Base-by-base conservation (phyloP, 2,888 invertebrate species). In the Smittia sp. region DNA sequence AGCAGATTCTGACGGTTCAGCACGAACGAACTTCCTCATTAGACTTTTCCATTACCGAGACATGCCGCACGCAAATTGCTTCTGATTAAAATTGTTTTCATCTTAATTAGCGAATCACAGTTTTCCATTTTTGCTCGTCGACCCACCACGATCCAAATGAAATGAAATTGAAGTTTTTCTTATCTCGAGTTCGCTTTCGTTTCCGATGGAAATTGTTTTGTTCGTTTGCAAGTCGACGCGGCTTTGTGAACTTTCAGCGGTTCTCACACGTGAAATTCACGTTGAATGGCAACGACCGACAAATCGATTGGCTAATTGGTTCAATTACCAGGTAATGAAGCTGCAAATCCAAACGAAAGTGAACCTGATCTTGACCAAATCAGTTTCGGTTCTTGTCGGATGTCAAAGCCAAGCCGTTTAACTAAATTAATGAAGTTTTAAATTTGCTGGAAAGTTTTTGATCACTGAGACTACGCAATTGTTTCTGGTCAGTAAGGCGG, bases 191-290 rank as follows among this genome's bases (percentile, higher is more conserved):
- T 46, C 46, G 15, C 46, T 46, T 46, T 46, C 46, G 15, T 46
- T 46, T 46, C 46, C 46, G 46, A 46, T 46, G 11, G 11, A n/a
- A 46, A 46, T 46, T 46, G 46, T n/a, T 46, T 46, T 15, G 11
- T 46, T n/a, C 15, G 3, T 2, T 46, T 46, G 2, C 46, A 11
- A 46, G 6, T 9, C 38, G 11, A 38, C 11, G 38, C 11, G 38
- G 46, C 11, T 15, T n/a, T 11, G 11, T 46, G 15, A 46, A 46
- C 11, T 46, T n/a, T 46, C 15, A n/a, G 46, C 46, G 46, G 15
- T 46, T 46, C n/a, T 46, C 46, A 46, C 46, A 46, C 46, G 46
- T 46, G 46, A 46, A 46, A n/a, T 46, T 32, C 32, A 6, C n/a
- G 3, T 32, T 32, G 32, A 32, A 46, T n/a, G n/a, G 15, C 15